Conservation (phyloP, 2,797 vertebrate genomes). For the Muscicapa comitata region DNA sequence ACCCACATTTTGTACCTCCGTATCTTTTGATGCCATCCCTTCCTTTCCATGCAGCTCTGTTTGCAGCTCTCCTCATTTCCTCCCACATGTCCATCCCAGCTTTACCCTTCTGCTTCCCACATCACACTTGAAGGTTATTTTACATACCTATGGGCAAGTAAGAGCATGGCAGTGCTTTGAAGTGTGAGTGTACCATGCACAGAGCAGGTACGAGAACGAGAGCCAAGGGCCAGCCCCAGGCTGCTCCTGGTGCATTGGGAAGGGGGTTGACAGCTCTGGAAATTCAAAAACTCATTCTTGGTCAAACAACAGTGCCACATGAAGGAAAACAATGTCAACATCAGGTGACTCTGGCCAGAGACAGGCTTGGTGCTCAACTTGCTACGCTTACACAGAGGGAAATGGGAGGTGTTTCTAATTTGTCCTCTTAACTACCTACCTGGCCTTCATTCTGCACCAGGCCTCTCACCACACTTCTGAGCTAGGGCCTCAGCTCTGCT, state of each 20-base stretch:
- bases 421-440: not conserved
- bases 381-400: rapidly evolving
- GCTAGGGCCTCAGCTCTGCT: not conserved
- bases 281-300: not conserved
- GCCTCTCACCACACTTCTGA: not conserved
- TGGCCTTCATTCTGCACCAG: not conserved
- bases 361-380: not conserved
- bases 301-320: not conserved
- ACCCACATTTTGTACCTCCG: not conserved
- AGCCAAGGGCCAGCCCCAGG: not conserved
- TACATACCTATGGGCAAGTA: not conserved
- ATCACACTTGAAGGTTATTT: not conserved
- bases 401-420: not conserved
- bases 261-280: not conserved
- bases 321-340: not conserved
- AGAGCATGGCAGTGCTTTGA: not conserved
- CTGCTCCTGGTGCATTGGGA: not conserved
- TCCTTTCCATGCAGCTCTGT: not conserved
- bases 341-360: not conserved
- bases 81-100: not conserved
- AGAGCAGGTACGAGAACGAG: not conserved
- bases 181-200: rapidly evolving
- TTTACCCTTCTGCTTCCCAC: not conserved
- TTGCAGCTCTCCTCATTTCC: not conserved
- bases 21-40: not conserved